Base-by-base conservation (phyloP, 2,113 vertebrate genomes). In the Oryzias curvinotus region DNA sequence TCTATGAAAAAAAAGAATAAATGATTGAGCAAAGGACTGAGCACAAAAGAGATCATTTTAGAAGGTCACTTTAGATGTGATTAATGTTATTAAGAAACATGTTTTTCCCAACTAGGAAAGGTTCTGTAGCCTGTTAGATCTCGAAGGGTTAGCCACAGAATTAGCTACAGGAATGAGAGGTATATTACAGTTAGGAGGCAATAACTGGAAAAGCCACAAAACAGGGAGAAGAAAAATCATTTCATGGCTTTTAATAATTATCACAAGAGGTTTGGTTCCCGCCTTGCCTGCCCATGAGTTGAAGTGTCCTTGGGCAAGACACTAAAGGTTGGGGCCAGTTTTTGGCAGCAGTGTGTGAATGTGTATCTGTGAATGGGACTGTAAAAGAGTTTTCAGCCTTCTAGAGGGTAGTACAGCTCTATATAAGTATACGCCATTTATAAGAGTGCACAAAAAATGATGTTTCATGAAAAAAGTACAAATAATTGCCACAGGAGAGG, bases 81-180 rank as follows among this genome's bases (percentile, higher is more conserved):
- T 64, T 64, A 45, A 14, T 50, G 45, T 18, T 41, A 18, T 0
- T 30, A 21, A 59, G 4, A 69, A 68, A 64, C 52, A 44, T 43
- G 15, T 59, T 36, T 36, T 43, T 43, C 19, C 36, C 42, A 50
- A 55, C 30, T 62, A 56, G 44, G 48, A 47, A 63, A 70, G 14
- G 21, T 19, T 51, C 47, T 47, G 18, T 10, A 56, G 36, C 63
- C 47, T 47, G 23, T 59, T 61, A 28, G 8, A 62, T 58, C 65
- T 44, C 52, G 65, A 5, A 43, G 10, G 17, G 21, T 26, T 42
- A 17, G 51, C 45, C n/a, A 17, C 46, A 41, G 68, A 76, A 79
- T 63, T 57, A 68, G 50, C 54, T 18, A 23, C 47, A 48, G 44
- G 77, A 69, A 72, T 79, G 60, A 46, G 57, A 82, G 8, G 28